Percentiles rank a stretch among this genome's conserved stretches.
phyloP scores from a whole-genome alignment of 2,888 invertebrate genomes.

The Orchesella flavescens region DNA sequence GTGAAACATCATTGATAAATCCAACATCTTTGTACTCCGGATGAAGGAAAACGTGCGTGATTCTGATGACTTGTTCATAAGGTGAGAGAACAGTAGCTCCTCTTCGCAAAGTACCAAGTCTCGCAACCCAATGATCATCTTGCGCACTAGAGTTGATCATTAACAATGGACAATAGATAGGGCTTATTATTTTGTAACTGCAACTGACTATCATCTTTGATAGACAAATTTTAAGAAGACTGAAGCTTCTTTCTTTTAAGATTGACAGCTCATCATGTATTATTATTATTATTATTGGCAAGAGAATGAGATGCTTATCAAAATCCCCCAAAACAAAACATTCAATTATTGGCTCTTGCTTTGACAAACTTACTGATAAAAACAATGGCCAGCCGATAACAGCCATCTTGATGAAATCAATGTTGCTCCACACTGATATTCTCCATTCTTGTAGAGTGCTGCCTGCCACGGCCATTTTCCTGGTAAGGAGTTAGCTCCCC shows the following conservation, averaged over 20 bases:
- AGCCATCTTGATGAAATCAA: slow-evolving; percentile 83
- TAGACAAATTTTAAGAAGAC: neutral
- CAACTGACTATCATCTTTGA: neutral
- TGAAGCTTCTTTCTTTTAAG: neutral
- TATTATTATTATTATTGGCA: neutral
- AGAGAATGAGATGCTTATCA: slow-evolving; percentile 2
- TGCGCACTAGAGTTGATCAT: slow-evolving; percentile 78
- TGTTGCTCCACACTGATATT: slow-evolving; percentile 88
- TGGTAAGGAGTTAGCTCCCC: slow-evolving; percentile 83
- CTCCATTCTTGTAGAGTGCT: slow-evolving; percentile 88
- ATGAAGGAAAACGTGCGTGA: slow-evolving; percentile 81
- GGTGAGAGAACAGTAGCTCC: slow-evolving; percentile 84
- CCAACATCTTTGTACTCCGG: slow-evolving; percentile 84
- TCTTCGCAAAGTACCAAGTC: slow-evolving; percentile 83
- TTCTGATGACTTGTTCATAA: slow-evolving; percentile 82
- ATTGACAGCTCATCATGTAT: slow-evolving; percentile 19
- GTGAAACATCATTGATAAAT: slow-evolving; percentile 85
- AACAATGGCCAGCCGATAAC: slow-evolving; percentile 87
- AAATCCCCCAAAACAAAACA: neutral
- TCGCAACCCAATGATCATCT: slow-evolving; percentile 85
- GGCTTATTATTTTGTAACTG: neutral
- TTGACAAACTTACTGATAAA: slow-evolving; percentile 81
- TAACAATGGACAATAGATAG: neutral
- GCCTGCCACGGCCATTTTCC: slow-evolving; percentile 88
- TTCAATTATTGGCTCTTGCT: slow-evolving; percentile 5